phyloP scores from a whole-genome alignment of 2,113 vertebrate species.

The Leucopsar rothschildi region DNA sequence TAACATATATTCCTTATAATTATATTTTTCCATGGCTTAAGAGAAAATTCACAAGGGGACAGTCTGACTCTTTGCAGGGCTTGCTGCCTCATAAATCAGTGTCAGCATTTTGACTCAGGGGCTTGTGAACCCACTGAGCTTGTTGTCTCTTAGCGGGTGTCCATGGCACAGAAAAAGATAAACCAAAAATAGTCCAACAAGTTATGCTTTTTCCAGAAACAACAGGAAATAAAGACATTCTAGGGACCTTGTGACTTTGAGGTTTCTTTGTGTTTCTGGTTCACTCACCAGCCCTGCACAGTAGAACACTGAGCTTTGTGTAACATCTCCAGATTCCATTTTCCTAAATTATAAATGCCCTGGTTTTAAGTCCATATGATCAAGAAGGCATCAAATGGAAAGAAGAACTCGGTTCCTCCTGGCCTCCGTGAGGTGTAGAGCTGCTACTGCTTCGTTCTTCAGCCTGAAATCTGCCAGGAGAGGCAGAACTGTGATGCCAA shows the following conservation, averaged over 20 bases:
- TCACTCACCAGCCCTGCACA: not conserved
- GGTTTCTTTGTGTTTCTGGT: constrained; percentile 5
- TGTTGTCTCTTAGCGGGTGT: not conserved
- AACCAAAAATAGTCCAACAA: not conserved
- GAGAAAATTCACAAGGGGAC: constrained; percentile 24
- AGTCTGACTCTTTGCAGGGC: not conserved
- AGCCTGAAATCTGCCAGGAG: not conserved
- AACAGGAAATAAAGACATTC: not conserved
- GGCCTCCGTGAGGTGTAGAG: accelerated
- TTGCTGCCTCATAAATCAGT: constrained; percentile 39
- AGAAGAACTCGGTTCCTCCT: not conserved
- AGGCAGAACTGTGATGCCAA: not conserved
- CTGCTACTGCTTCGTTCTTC: not conserved
- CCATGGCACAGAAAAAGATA: not conserved
- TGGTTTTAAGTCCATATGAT: not conserved
- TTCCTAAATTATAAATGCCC: not conserved
- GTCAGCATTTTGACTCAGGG: not conserved
- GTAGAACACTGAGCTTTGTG: not conserved
- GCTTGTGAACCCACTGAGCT: not conserved
- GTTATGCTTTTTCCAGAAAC: not conserved
- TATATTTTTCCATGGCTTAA: constrained; percentile 38
- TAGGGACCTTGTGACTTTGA: not conserved
- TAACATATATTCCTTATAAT: not conserved
- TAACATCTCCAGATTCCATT: not conserved
- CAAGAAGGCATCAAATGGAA: not conserved